Evolutionary conservation across 1,140 invertebrate genomes (phyloP), one percentile per base, ranked within the genome.

Genomic region (Phocides pigmalion): DNA sequence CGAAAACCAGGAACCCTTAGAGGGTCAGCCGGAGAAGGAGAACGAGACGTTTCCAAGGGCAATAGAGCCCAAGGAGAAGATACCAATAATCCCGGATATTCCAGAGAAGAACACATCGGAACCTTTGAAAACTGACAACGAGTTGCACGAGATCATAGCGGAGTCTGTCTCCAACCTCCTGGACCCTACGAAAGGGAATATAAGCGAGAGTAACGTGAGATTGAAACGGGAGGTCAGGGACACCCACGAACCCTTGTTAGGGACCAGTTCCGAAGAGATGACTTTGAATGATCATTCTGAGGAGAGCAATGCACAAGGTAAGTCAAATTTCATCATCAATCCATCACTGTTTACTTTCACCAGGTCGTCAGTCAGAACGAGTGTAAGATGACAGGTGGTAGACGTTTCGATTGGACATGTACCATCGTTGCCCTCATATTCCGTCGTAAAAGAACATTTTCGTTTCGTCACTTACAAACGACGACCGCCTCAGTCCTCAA

Each of bases 1-100:
- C 62, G 86, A 90, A 20, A 90, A 80, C 32, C 84, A 85, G 54
- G 88, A 87, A 44, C 82, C 87, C 0, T 39, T 89, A 39, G 88
- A 90, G 25, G 63, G 80, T 0, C 51, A 80, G 62, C 64, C 81
- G 0, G 87, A 89, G 3, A 89, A 88, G 35, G 88, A 87, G 0
- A 90, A 90, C 47, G 86, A 89, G 8, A 90, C 88, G 0, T 88
- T 74, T 63, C 69, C 66, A 1, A 68, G 81, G 46, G 72, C 76
- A 0, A 32, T 79, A 19, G 87, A 90, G 20, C 66, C 76, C 0
- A 79, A 79, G 39, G 81, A 89, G 39, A 82, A 85, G 49, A 44
- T 83, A 8, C 81, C 82, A 8, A 69, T 72, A 14, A 85, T 83
- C 0, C 84, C 80, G 9, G 69, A 68, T 0, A 81, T 79, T 28